Base-by-base conservation (phyloP, 2,113 vertebrate species). In the Muscicapa adusta region DNA sequence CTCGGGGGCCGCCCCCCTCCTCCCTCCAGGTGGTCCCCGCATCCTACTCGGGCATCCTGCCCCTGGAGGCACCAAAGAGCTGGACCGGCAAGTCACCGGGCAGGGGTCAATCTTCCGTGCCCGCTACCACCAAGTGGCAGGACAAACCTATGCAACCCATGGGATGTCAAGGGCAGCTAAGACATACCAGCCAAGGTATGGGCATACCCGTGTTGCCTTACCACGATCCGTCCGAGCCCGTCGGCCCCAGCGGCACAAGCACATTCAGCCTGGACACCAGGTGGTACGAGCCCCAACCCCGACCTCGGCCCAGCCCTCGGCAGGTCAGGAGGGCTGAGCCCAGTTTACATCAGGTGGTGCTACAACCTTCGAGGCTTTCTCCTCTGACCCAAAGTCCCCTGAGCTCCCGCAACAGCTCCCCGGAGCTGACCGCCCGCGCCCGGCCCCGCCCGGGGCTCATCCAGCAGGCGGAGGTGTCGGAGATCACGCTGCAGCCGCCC, bases 191-290 rank as follows among this genome's bases (percentile, higher is more conserved):
- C 98, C 99, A 99, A 98, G 99, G 99, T 97, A 98, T 99, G 99
- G 99, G 99, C 97, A 99, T 99, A 98, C 99, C 99, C 96, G 99
- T 99, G 98, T 99, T 99, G 99, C 99, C 99, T 99, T 99, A 99
- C 98, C 98, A 99, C 92, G 99, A 99, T 98, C 98, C 98, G 75
- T 98, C 98, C 38, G 98, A 98, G 98, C 98, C 99, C 97, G 95
- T 97, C 90, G 97, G 97, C 91, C 98, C 98, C 72, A 98, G 98
- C 86, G 98, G 99, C 98, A 98, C 99, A 98, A 99, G 98, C 98
- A 99, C 99, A 98, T 99, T 99, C 96, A 98, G 99, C 98, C 98
- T 99, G 97, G 99, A 99, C 97, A 99, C 99, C 77, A 98, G 98
- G 98, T 99, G 99, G 99, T 99, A 99, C 45, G 99, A 99, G 97